These are phyloP conservation scores for Antechinus stuartii DNA, from an alignment of 2,113 vertebrate species.

Conservation along the genomic window DNA sequence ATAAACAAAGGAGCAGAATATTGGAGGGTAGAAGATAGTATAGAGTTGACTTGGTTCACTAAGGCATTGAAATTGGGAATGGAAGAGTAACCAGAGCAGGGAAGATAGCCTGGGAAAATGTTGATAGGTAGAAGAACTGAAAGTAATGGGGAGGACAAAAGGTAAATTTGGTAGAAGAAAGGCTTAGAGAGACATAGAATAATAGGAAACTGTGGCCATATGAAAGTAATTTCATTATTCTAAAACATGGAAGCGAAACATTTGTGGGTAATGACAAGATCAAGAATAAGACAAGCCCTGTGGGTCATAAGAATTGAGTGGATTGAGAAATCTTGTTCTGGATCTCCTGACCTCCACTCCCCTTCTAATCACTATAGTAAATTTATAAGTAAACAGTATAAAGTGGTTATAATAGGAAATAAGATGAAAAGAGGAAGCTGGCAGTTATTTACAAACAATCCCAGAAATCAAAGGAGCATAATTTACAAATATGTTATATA, in stretches of 20 bases:
- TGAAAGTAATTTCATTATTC: neutral
- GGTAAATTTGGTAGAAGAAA: neutral
- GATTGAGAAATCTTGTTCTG: neutral
- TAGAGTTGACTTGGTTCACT: neutral
- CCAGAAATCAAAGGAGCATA: neutral
- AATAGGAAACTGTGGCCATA: neutral
- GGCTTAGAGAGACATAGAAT: neutral
- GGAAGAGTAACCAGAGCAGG: neutral
- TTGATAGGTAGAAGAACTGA: neutral
- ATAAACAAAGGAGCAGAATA: neutral
- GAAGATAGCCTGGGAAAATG: neutral
- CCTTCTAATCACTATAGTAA: neutral
- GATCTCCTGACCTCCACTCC: neutral
- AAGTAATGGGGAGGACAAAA: neutral
- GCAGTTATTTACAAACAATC: neutral
- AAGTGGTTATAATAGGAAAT: neutral
- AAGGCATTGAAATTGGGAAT: neutral
- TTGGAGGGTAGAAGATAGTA: neutral
- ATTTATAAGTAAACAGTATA: neutral
- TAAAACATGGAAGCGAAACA: neutral
- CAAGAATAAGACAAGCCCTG: neutral
- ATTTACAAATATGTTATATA: neutral
- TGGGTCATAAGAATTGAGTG: neutral
- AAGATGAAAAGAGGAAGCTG: neutral
- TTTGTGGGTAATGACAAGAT: neutral